A percentile compares a stretch with the other conserved stretches of the same genome.
Conservation (phyloP, 2,888 invertebrate genomes). For the Phyllotreta striolata region DNA sequence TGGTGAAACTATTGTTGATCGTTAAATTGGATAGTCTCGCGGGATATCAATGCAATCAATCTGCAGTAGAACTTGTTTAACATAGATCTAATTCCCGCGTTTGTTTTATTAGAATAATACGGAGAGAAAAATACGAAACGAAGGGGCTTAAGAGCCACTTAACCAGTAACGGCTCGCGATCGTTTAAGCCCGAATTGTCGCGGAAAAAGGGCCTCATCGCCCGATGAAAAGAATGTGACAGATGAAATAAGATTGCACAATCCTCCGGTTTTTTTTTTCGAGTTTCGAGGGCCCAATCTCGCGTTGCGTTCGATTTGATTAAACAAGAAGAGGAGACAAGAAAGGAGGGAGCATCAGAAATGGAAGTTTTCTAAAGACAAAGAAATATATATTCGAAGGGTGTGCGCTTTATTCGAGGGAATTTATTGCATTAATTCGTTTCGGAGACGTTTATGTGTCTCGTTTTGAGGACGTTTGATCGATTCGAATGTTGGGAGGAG, state of each 20-base stretch:
- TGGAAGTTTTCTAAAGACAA: slow-evolving; percentile 7
- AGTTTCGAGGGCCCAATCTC: slow-evolving; percentile 28
- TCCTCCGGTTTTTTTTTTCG: slow-evolving; percentile 15
- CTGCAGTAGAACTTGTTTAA: too few relatives aligned
- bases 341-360: slow-evolving; percentile 16
- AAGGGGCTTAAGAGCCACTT: slow-evolving; percentile 22
- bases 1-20: too few relatives aligned
- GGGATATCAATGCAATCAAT: too few relatives aligned
- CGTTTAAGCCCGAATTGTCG: slow-evolving; percentile 25
- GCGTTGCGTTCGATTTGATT: slow-evolving; percentile 34
- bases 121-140: slow-evolving; percentile 4
- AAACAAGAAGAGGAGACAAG: slow-evolving; percentile 7
- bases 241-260: slow-evolving; percentile 29
- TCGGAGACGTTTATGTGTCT: too few relatives aligned
- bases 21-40: too few relatives aligned
- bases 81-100: neutral
- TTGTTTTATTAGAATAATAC: neutral
- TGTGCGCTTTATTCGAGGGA: neutral
- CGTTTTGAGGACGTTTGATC: too few relatives aligned
- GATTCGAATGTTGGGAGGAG: too few relatives aligned
- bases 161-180: slow-evolving; percentile 19
- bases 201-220: slow-evolving; percentile 19
- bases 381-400: slow-evolving; percentile 2
- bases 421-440: too few relatives aligned
- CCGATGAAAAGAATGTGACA: slow-evolving; percentile 30